A percentile compares a stretch with the other conserved stretches of the same genome.
These are phyloP conservation scores for Caenorhabditis becei DNA, from an alignment of 2,888 invertebrate genomes.

Conservation along the genomic window DNA sequence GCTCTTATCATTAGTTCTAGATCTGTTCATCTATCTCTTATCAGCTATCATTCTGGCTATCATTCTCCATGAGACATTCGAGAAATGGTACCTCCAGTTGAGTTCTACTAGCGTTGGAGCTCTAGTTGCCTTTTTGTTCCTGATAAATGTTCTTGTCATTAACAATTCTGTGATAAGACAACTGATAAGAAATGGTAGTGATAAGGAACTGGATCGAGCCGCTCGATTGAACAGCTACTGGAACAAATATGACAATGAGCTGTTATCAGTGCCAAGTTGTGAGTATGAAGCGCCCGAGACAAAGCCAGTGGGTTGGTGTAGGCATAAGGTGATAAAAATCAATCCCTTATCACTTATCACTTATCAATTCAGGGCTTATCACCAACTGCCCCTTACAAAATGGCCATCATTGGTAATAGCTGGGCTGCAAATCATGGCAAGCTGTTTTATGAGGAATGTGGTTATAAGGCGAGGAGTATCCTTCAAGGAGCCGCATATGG, in stretches of 20 bases:
- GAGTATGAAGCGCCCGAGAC: conserved; percentile 1
- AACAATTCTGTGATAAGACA: neutral
- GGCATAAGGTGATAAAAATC: conserved; percentile 4
- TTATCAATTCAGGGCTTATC: conserved; percentile 6
- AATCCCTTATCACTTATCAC: too few species aligned
- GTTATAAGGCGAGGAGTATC: conserved; percentile 11
- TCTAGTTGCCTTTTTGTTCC: neutral
- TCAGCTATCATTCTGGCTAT: neutral
- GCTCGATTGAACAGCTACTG: conserved; percentile 12
- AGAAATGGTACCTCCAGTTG: conserved; percentile 35
- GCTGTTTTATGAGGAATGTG: conserved; percentile 34
- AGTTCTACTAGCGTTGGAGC: neutral
- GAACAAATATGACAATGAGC: conserved; percentile 10
- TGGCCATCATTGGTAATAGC: conserved; percentile 30
- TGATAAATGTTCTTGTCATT: neutral
- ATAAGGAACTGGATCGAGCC: conserved; percentile 2
- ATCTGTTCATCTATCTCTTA: neutral
- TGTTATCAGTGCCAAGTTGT: neutral
- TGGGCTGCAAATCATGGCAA: conserved; percentile 35
- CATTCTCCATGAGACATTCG: conserved; percentile 17
- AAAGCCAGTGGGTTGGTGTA: conserved; percentile 23
- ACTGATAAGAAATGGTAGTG: too few species aligned
- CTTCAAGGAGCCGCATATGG: conserved; percentile 25
- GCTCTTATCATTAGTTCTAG: conserved; percentile 10
- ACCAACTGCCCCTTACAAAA: conserved; percentile 11